A percentile compares a stretch with the other conserved stretches of the same genome.
Conservation (phyloP, 2,113 vertebrate species). For the Syngnathus typhle region DNA sequence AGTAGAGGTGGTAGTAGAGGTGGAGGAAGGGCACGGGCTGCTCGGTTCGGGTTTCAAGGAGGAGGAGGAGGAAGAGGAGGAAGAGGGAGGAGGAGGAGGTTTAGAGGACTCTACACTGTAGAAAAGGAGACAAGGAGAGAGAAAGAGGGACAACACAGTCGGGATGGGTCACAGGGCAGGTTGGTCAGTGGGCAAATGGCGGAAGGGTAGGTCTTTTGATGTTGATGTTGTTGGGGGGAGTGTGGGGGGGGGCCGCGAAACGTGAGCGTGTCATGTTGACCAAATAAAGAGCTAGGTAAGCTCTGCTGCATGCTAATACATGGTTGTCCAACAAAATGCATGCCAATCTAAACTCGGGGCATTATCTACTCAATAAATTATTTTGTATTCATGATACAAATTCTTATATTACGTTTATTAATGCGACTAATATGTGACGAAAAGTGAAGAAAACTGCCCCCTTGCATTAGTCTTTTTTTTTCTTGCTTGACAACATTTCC, state of each 20-base stretch:
- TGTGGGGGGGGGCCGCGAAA: conserved; percentile 34
- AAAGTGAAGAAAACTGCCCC: too few relatives aligned
- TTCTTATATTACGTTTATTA: background rate
- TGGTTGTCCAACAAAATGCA: background rate
- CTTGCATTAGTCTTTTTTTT: too few relatives aligned
- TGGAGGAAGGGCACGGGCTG: conserved; percentile 79
- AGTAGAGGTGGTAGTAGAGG: conserved; percentile 60
- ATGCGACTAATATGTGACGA: background rate
- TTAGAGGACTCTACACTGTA: conserved; percentile 79
- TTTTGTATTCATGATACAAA: background rate
- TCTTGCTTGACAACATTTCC: too few relatives aligned
- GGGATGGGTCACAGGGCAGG: conserved; percentile 76
- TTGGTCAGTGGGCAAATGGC: conserved; percentile 75
- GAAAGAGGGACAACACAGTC: conserved; percentile 75
- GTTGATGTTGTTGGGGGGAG: too few relatives aligned
- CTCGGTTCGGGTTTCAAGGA: conserved; percentile 88
- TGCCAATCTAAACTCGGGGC: background rate
- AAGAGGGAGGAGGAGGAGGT: conserved; percentile 66
- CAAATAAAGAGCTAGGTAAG: conserved; percentile 13
- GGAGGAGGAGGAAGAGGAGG: conserved; percentile 38
- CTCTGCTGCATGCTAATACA: background rate
- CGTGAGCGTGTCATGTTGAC: conserved; percentile 8
- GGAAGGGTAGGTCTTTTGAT: conserved; percentile 48
- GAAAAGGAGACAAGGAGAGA: conserved; percentile 75
- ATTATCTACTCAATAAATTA: background rate